Base-by-base conservation (phyloP, 2,888 invertebrate genomes). In the Cosmia pyralina region DNA sequence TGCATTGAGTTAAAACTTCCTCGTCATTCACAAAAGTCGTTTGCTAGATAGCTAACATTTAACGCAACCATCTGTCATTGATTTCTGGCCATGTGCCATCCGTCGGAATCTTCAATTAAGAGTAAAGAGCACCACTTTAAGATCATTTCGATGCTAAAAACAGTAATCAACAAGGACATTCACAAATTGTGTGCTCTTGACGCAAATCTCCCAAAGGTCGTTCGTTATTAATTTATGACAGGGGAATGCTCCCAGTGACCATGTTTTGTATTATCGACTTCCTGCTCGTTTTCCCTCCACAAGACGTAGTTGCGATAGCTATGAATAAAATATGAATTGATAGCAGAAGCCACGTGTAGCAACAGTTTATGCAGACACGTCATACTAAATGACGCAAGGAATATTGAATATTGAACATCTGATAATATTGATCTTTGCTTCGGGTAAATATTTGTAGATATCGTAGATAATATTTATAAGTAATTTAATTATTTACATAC, bases 311-410 rank as follows among this genome's bases (percentile, higher is more conserved):
- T 62, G 34, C 1, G 6, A 41, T 44, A 46, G 22, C 65, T 66
- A 77, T 80, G 73, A 81, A 80, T 81, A 62, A 72, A 59, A 69
- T 66, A 81, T 81, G n/a, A 34, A 55, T 34, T 58, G n/a, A 60
- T 68, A 68, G 44, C 50, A 57, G 2, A 70, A 60, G 41, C 71
- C 72, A 81, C 76, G 65, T 69, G 69, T 63, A 28, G 1, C 60
- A 13, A 19, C 22, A 22, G 75, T 28, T 34, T 71, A 52, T 64
- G 58, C 69, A 64, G 13, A 48, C 15, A 59, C 65, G 82, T 81
- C 73, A 69, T 48, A 59, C 48, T 13, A 38, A 52, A 67, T 77
- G 80, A 80, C 82, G 77, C 62, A 59, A 22, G 34, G n/a, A n/a
- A 38, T 46, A 53, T 52, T 50, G 55, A 68, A 63, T n/a, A n/a